Conservation (phyloP, 2,113 vertebrate genomes). For the Pollachius pollachius region DNA sequence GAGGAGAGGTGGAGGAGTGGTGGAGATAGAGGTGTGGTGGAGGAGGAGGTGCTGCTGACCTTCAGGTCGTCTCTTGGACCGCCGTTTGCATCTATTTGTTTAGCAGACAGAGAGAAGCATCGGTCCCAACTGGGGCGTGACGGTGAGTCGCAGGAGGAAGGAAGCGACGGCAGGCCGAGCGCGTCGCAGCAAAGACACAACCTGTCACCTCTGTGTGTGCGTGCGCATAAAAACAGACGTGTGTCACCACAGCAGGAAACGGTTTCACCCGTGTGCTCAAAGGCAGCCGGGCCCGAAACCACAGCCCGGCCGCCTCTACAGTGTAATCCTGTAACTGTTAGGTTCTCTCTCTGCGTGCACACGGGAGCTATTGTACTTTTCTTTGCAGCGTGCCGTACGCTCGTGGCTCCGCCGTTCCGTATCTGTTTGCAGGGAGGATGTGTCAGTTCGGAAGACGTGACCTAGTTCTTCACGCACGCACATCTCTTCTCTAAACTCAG, state of each 20-base stretch:
- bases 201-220: slow-evolving; percentile 39
- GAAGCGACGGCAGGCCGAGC: slow-evolving; percentile 40
- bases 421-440: slow-evolving; percentile 69
- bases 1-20: slow-evolving; percentile 16
- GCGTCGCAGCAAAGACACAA: slow-evolving; percentile 48
- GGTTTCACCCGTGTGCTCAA: slow-evolving; percentile 7
- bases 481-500: slow-evolving; percentile 50
- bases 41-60: slow-evolving; percentile 48
- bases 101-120: slow-evolving; percentile 41
- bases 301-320: slow-evolving; percentile 33
- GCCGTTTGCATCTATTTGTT: slow-evolving; percentile 46
- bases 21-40: slow-evolving; percentile 43
- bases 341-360: slow-evolving; percentile 55
- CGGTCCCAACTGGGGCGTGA: slow-evolving; percentile 48
- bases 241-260: slow-evolving; percentile 35
- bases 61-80: slow-evolving; percentile 55
- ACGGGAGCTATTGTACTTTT: slow-evolving; percentile 53
- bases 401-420: neutral
- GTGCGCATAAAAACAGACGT: slow-evolving; percentile 46
- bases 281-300: slow-evolving; percentile 34
- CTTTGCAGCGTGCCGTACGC: no score
- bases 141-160: slow-evolving; percentile 30
- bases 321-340: slow-evolving; percentile 50
- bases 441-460: slow-evolving; percentile 75
- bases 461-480: slow-evolving; percentile 71